Evolutionary conservation across 92 coral and sea anemone genomes (phyloP).

Genomic region (Porites divaricata): DNA sequence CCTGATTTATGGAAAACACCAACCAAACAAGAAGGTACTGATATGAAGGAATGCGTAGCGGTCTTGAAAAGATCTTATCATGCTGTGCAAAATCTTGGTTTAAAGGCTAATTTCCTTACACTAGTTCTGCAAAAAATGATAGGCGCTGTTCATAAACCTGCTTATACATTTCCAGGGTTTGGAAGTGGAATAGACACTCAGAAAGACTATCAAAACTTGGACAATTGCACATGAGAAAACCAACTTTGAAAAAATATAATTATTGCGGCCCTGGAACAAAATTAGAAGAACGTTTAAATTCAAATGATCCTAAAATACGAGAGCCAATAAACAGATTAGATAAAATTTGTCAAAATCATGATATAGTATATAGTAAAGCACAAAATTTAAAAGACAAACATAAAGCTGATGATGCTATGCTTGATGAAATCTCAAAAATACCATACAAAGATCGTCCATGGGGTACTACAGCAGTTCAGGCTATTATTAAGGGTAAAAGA

Average conservation of each 20-base stretch:
- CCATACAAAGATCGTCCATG: slow-evolving; percentile 9
- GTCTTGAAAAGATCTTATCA: no score
- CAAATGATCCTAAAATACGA: background rate
- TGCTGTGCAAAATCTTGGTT: no score
- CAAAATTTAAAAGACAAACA: background rate
- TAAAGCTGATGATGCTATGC: slow-evolving; percentile 1
- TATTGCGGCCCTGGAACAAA: slow-evolving; percentile 28
- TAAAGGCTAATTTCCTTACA: no score
- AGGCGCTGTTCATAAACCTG: no score
- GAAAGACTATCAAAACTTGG: slow-evolving; percentile 22
- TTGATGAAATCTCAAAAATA: background rate
- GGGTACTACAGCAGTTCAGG: background rate
- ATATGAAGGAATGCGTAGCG: no score
- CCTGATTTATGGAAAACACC: no score
- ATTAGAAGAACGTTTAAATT: background rate
- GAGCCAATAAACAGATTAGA: slow-evolving; percentile 4
- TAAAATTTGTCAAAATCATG: background rate
- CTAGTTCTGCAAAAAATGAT: no score
- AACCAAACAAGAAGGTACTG: no score
- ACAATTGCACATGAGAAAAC: slow-evolving; percentile 31
- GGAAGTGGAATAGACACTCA: slow-evolving; percentile 13
- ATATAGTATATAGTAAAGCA: background rate
- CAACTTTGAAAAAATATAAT: slow-evolving; percentile 13
- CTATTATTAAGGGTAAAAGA: background rate
- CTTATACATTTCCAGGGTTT: no score